Conservation (phyloP, 2,888 invertebrate genomes). For the Prosapia bicincta region DNA sequence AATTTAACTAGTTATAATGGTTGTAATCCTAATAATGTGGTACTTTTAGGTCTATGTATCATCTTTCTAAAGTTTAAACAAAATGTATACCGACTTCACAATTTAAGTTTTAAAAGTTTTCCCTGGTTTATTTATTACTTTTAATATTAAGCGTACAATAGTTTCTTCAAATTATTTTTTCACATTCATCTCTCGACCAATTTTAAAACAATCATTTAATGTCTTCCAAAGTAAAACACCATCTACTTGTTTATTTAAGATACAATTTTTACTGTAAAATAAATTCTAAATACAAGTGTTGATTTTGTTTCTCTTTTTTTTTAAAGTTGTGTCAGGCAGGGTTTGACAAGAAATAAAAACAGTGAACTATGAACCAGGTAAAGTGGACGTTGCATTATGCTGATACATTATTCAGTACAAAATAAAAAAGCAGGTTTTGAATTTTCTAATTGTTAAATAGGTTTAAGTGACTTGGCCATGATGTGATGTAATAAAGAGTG, state of each 20-base stretch:
- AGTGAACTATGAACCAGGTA: neutral
- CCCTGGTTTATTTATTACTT: too few species aligned
- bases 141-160: too few species aligned
- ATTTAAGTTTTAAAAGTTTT: too few species aligned
- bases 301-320: neutral
- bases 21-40: too few species aligned
- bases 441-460: neutral
- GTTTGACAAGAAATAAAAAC: neutral
- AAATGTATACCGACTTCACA: too few species aligned
- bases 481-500: neutral
- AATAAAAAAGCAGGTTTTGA: neutral
- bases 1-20: too few species aligned
- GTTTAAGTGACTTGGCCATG: neutral
- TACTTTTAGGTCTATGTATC: too few species aligned
- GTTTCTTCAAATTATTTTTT: constrained; percentile 18
- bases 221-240: neutral
- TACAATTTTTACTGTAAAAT: neutral
- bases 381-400: neutral
- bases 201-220: neutral
- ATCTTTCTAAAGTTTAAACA: too few species aligned
- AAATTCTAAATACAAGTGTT: neutral
- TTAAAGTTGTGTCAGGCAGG: neutral
- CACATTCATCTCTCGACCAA: neutral
- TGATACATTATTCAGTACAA: neutral
- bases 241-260: neutral